phyloP scores from a whole-genome alignment of 2,797 vertebrate species.

The Lagocephalus sceleratus region DNA sequence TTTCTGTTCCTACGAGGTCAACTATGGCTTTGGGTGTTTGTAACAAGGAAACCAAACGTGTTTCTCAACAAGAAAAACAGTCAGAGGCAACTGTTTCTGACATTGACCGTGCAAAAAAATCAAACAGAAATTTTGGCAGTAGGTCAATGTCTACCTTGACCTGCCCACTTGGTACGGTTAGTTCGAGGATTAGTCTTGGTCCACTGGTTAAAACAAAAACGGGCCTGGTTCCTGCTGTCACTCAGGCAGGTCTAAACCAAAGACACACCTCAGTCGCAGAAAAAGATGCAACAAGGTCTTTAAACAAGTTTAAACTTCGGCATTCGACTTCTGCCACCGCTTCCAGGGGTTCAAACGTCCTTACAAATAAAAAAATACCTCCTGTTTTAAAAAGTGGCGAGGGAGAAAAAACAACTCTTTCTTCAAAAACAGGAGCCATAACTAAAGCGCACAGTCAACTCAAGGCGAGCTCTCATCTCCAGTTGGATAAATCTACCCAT shows the following conservation, averaged over 20 bases:
- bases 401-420: slow-evolving; percentile 1
- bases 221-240: slow-evolving; percentile 48
- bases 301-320: slow-evolving; percentile 5
- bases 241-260: slow-evolving; percentile 10
- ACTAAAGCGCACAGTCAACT: slow-evolving; percentile 17
- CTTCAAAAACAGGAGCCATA: background rate
- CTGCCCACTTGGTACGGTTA: background rate
- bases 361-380: slow-evolving; percentile 8
- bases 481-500: slow-evolving; percentile 11
- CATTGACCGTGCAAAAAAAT: slow-evolving; percentile 1
- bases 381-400: background rate
- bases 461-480: slow-evolving; percentile 3
- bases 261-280: background rate
- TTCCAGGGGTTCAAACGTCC: slow-evolving; percentile 2
- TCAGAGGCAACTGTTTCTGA: slow-evolving; percentile 10
- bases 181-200: slow-evolving; percentile 40
- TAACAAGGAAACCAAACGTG: slow-evolving; percentile 9
- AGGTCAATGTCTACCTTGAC: background rate
- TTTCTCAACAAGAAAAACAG: background rate
- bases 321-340: background rate
- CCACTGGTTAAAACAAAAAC: slow-evolving; percentile 61
- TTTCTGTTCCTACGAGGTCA: background rate
- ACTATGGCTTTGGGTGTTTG: slow-evolving; percentile 1
- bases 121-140: slow-evolving; percentile 1
- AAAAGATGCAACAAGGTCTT: background rate